phyloP scores from a whole-genome alignment of 2,113 vertebrate genomes.

The Pseudonaja textilis region DNA sequence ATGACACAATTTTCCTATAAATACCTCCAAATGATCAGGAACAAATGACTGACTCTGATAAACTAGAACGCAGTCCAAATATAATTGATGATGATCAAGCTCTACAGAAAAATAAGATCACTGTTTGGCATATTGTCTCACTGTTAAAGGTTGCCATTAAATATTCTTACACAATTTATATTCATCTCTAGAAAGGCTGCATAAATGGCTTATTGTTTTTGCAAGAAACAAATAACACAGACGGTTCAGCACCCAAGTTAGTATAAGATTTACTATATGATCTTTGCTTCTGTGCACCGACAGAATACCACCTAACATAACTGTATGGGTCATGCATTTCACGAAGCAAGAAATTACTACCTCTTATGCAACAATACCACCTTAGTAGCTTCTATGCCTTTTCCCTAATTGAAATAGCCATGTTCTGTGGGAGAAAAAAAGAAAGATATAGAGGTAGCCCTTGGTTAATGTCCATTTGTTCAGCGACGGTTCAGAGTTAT shows the following conservation, averaged over 20 bases:
- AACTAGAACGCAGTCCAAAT: neutral
- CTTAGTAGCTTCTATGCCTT: neutral
- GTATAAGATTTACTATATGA: neutral
- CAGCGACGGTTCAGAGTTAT: too few species aligned
- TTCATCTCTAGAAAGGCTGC: neutral
- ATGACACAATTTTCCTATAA: conserved; percentile 58
- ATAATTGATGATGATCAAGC: neutral
- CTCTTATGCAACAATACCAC: neutral
- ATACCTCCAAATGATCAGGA: conserved; percentile 46
- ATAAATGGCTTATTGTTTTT: neutral
- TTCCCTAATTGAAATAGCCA: neutral
- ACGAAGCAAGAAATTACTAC: neutral
- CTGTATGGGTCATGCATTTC: neutral
- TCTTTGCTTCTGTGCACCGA: neutral
- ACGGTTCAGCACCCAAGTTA: neutral
- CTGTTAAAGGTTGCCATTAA: neutral
- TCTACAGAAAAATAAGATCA: neutral
- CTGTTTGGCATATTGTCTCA: neutral
- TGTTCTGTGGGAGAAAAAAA: neutral
- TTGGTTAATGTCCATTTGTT: neutral
- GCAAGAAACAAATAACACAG: neutral
- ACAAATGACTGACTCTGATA: neutral
- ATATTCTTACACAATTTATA: neutral
- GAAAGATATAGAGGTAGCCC: neutral
- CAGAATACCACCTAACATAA: neutral